Percentiles rank a stretch among this genome's conserved stretches.
Evolutionary conservation across 2,113 vertebrate genomes (phyloP).

Genomic region (Odocoileus hemionus): DNA sequence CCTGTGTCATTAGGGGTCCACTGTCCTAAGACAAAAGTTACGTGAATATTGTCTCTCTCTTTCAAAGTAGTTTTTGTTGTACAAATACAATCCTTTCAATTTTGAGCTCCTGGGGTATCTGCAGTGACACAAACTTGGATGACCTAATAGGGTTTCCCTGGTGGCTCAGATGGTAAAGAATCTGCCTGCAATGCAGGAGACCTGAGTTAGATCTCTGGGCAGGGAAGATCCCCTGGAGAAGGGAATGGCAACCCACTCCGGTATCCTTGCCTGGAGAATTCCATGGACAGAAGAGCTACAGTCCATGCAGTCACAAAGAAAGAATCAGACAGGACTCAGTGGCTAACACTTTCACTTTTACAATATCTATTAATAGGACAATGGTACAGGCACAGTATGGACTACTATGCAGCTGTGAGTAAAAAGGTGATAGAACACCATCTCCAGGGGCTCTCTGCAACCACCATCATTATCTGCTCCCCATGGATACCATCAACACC

Average conservation of each 20-base stretch:
- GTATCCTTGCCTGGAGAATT: neutral
- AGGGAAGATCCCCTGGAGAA: neutral
- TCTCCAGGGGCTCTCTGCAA: neutral
- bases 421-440: neutral
- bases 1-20: neutral
- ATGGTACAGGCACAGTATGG: neutral
- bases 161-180: neutral
- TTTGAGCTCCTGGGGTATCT: neutral
- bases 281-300: neutral
- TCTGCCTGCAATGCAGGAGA: accelerated
- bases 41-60: neutral
- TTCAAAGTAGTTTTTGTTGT: neutral
- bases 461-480: neutral
- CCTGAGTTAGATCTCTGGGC: neutral
- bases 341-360: neutral
- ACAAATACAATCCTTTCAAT: neutral
- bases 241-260: neutral
- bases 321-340: neutral
- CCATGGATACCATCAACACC: neutral
- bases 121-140: neutral
- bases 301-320: neutral
- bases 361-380: neutral
- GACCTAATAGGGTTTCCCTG: neutral
- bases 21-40: neutral
- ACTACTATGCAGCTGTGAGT: neutral